Evolutionary conservation across 2,888 invertebrate species (phyloP), one percentile per base, ranked within the genome.

Genomic region (Phortica okadai): DNA sequence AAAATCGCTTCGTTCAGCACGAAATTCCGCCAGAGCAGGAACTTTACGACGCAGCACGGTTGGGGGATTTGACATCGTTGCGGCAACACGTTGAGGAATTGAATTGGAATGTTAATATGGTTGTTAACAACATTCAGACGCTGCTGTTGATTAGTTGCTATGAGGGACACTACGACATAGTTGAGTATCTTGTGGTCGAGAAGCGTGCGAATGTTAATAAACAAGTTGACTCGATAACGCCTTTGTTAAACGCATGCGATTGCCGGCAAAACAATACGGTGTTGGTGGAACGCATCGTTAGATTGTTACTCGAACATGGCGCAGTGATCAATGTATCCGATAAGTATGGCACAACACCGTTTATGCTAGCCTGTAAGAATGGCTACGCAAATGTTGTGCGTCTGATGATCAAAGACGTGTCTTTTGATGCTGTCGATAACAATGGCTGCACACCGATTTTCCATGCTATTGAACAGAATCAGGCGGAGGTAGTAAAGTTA

Each of bases 391-490:
- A 79, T 6, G 82, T 90, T 0, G 89, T 91, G 2, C 83, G 84
- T 0, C 78, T 88, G 0, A 64, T 91, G 14, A 77, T 91, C 0
- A 80, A 84, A 0, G 82, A 89, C 0, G 90, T 87, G 0, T 89
- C 89, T 21, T 85, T 90, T 45, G 90, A 91, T 80, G 89, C 90
- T 0, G 81, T 83, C 1, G 90, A 92, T 76, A 90, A 91, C 79
- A 85, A 89, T 5, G 91, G 91, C 2, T 89, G 87, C 67, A 90
- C 91, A 0, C 86, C 90, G 2, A 84, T 92, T 6, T 91, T 91
- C 64, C 85, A 90, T 84, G 92, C 92, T n/a, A 88, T 92, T 14
- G 91, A 91, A 79, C 83, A 88, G 21, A 91, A 91, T 82, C 89
- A 84, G 2, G 70, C 80, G 0, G 89, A 91, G 11, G 83, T 91